Percentiles rank a stretch among this genome's conserved stretches.
phyloP scores from a whole-genome alignment of 1,140 invertebrate genomes.

The Drosophila eugracilis region DNA sequence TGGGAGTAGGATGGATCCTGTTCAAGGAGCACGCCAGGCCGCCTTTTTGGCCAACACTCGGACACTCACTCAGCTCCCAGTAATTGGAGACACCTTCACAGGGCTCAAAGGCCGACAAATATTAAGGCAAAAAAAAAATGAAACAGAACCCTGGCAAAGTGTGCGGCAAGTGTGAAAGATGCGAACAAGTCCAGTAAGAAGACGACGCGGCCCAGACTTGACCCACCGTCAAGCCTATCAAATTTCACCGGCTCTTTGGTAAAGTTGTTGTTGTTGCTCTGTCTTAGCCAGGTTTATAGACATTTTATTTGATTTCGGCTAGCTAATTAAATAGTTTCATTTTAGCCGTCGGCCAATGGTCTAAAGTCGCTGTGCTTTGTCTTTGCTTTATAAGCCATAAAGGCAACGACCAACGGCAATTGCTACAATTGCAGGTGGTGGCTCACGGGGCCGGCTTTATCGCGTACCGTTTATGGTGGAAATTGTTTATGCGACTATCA shows the following conservation, averaged over 20 bases:
- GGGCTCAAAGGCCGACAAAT: slow-evolving; percentile 39
- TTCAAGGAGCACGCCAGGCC: slow-evolving; percentile 54
- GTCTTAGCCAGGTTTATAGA: slow-evolving; percentile 16
- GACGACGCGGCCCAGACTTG: slow-evolving; percentile 31
- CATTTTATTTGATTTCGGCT: slow-evolving; percentile 51
- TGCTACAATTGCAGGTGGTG: slow-evolving; percentile 58
- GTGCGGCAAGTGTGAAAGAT: slow-evolving; percentile 83
- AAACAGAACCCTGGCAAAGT: slow-evolving; percentile 55
- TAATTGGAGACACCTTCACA: slow-evolving; percentile 77
- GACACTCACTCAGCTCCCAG: slow-evolving; percentile 50
- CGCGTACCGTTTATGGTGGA: slow-evolving; percentile 32
- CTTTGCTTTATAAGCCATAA: slow-evolving; percentile 63
- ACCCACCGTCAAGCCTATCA: slow-evolving; percentile 75
- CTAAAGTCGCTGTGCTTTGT: slow-evolving; percentile 15
- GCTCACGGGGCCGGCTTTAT: slow-evolving; percentile 10
- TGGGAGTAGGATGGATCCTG: slow-evolving; percentile 37
- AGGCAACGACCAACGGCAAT: slow-evolving; percentile 65
- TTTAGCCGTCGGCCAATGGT: slow-evolving; percentile 64
- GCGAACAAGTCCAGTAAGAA: slow-evolving; percentile 52
- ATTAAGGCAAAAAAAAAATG: slow-evolving; percentile 10
- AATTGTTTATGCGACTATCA: slow-evolving; percentile 72
- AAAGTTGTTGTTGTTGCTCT: slow-evolving; percentile 41
- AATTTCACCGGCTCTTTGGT: slow-evolving; percentile 47
- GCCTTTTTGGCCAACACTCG: slow-evolving; percentile 53
- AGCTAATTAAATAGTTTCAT: slow-evolving; percentile 77